A percentile compares a stretch with the other conserved stretches of the same genome.
phyloP scores from a whole-genome alignment of 2,797 vertebrate genomes.

The Xiphophorus birchmanni region DNA sequence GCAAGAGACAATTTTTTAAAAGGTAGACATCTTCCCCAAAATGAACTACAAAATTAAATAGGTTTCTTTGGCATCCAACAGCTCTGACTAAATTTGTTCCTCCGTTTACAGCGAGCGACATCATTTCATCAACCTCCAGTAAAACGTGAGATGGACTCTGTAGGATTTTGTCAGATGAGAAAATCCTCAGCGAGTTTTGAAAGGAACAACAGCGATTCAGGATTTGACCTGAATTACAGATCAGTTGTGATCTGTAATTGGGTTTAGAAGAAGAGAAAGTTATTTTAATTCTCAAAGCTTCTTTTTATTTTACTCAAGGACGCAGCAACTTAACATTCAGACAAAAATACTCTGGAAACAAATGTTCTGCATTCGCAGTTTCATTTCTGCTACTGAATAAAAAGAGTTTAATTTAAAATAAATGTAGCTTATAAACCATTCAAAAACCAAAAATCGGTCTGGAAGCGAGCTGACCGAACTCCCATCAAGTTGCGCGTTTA shows the following conservation, averaged over 20 bases:
- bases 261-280: neutral
- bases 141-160: neutral
- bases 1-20: neutral
- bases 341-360: neutral
- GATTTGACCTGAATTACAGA: neutral
- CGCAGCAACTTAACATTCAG: neutral
- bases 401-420: neutral
- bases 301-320: neutral
- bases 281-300: neutral
- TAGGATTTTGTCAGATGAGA: neutral
- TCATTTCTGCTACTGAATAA: constrained; percentile 21
- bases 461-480: constrained; percentile 2
- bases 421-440: constrained; percentile 7
- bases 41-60: neutral
- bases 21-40: neutral
- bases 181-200: neutral
- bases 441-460: constrained; percentile 7
- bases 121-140: neutral
- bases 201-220: neutral
- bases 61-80: neutral
- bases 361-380: too few relatives aligned
- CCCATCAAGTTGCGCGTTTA: constrained; percentile 13
- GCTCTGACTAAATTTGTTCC: neutral
- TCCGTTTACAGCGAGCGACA: neutral
- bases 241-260: neutral